Evolutionary conservation across 2,113 vertebrate species (phyloP).

Genomic region (Carassius auratus): DNA sequence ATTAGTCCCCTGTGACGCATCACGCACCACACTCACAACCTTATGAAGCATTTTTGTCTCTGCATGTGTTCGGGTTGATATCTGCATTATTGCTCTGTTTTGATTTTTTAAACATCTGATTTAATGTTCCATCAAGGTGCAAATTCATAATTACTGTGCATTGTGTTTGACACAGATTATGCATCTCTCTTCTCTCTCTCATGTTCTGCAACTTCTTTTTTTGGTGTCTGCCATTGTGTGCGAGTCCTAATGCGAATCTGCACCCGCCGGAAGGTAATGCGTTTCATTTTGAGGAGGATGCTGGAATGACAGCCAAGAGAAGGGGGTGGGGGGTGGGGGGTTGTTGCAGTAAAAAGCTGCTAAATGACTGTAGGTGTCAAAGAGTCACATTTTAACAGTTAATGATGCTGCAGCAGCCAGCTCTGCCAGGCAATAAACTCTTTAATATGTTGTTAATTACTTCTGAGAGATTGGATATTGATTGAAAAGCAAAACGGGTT

Average conservation of each 20-base stretch:
- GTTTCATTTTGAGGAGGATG: conserved; percentile 59
- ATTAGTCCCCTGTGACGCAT: conserved; percentile 50
- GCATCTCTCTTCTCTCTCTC: not conserved
- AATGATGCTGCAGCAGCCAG: conserved; percentile 71
- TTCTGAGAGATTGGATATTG: conserved; percentile 80
- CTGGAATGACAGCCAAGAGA: conserved; percentile 19
- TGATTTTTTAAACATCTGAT: not conserved
- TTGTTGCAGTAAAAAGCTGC: conserved; percentile 60
- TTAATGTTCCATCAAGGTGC: conserved; percentile 6
- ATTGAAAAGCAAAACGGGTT: conserved; percentile 77
- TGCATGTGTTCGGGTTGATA: not conserved
- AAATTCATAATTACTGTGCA: conserved; percentile 6
- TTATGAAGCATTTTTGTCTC: conserved; percentile 11
- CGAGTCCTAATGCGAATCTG: conserved; percentile 48
- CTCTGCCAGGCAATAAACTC: conserved; percentile 73
- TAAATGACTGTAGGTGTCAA: conserved; percentile 68
- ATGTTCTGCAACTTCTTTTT: not conserved
- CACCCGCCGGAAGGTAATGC: conserved; percentile 50
- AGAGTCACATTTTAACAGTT: conserved; percentile 71
- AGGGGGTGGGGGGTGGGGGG: not conserved
- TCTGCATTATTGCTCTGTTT: not conserved
- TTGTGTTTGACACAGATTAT: not conserved
- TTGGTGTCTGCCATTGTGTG: conserved; percentile 3
- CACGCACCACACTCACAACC: not conserved
- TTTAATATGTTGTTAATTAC: conserved; percentile 81